Base-by-base conservation (phyloP, 2,888 invertebrate genomes). In the Clistopyga incitator region DNA sequence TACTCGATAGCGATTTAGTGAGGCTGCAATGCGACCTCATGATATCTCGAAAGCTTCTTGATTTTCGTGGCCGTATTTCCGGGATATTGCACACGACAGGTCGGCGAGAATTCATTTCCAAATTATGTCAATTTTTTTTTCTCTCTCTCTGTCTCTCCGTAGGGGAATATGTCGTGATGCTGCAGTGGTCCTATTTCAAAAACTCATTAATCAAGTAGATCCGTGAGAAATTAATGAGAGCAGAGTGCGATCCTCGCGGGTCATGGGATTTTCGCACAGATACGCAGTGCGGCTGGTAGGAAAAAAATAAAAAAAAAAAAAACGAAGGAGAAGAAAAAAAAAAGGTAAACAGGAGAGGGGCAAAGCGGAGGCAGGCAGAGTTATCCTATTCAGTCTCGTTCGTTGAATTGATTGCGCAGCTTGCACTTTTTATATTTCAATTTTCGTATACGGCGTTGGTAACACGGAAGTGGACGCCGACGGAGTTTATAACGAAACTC, bases 391-490 rank as follows among this genome's bases (percentile, higher is more conserved):
- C 54, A 56, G 64, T 42, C 50, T 47, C 61, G 68, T 50, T 61
- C 65, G 71, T 65, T 42, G 65, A 81, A 81, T 81, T 83, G 75
- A 83, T 81, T 78, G 78, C 77, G 20, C 47, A 71, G 45, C 29
- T 64, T 80, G 56, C 50, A 75, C 52, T 75, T 70, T 75, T 71
- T 54, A 50, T 81, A 54, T 78, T 78, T 54, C 59, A 70, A 45
- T 42, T 64, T 29, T 38, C 59, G 23, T 56, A 20, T 23, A 10
- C 38, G 25, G 18, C 47, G 59, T 64, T 29, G 56, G 38, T 38
- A 64, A 29, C 34, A 20, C 10, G 8, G 47, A 56, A 70, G 45
- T 50, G 38, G 23, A 72, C 68, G 45, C 65, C 47, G 38, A 52
- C 18, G 29, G 64, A 42, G n/a, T 56, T 38, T n/a, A 29, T 42